Base-by-base conservation (phyloP, 2,797 vertebrate species). In the Knipowitschia caucasica region DNA sequence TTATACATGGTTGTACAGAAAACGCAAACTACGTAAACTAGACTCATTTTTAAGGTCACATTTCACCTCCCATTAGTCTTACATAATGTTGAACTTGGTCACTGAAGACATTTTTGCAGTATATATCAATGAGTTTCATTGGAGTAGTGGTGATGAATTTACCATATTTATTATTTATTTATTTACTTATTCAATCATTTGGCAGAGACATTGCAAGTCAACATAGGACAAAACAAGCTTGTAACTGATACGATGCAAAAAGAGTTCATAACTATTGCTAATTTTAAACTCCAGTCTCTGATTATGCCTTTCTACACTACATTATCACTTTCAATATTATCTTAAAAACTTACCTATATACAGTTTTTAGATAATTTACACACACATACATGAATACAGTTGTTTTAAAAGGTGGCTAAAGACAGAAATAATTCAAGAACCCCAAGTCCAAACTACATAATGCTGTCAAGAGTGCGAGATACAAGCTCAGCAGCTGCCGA, bases 341-440 rank as follows among this genome's bases (percentile, higher is more conserved):
- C n/a, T n/a, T n/a, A n/a, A n/a, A n/a, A n/a, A n/a, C n/a, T n/a
- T n/a, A n/a, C n/a, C n/a, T n/a, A n/a, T n/a, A n/a, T n/a, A n/a
- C n/a, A n/a, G n/a, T n/a, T n/a, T n/a, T n/a, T n/a, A n/a, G n/a
- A n/a, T 24, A 43, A n/a, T 24, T 25, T 12, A 24, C 23, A 23
- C 15, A 9, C 0, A 38, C 17, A 38, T 38, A 1, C 3, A 38
- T 23, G 10, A 23, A 40, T 1, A 27, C 20, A 45, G 3, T 21
- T 18, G 58, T 35, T 38, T 56, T 56, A 65, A 53, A 74, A 42
- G 30, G 53, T 47, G 40, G 25, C 72, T 80, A 82, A 75, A 61
- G 62, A 63, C 79, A 64, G 58, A 5, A 30, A 7, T 29, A 56
- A 43, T 30, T 62, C 49, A 39, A 47, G 18, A 26, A 44, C 50